Percentiles rank a stretch among this genome's conserved stretches.
Conservation (phyloP, 2,888 invertebrate species). For the Dascillus cervinus region DNA sequence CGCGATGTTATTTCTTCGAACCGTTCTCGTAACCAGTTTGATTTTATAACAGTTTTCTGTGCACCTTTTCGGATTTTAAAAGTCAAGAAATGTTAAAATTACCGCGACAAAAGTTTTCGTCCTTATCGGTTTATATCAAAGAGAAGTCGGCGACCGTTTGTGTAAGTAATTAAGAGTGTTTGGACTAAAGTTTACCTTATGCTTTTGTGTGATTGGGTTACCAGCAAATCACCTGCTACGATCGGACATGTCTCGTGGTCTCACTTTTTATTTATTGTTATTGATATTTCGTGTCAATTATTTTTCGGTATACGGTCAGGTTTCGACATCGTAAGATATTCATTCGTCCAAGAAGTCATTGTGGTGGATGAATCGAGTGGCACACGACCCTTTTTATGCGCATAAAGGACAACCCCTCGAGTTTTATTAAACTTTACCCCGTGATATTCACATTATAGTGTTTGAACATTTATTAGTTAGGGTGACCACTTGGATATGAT, state of each 20-base stretch:
- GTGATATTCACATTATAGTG: slow-evolving; percentile 33
- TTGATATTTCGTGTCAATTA: slow-evolving; percentile 31
- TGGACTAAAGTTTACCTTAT: slow-evolving; percentile 16
- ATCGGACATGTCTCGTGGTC: slow-evolving; percentile 17
- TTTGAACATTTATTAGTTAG: slow-evolving; percentile 40
- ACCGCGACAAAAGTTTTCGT: too few species aligned
- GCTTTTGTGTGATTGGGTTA: slow-evolving; percentile 14
- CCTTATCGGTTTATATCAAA: slow-evolving; percentile 29
- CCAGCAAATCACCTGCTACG: slow-evolving; percentile 13
- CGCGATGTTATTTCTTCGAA: too few species aligned
- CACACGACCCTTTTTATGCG: slow-evolving; percentile 14
- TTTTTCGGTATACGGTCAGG: too few species aligned
- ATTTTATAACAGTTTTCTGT: too few species aligned
- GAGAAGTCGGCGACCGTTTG: slow-evolving; percentile 28
- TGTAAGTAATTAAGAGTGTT: slow-evolving; percentile 30
- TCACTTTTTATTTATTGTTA: slow-evolving; percentile 31
- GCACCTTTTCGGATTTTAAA: too few species aligned
- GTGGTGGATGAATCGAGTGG: slow-evolving; percentile 7
- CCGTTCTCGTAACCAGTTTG: too few species aligned
- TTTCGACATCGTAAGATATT: too few species aligned
- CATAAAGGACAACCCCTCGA: slow-evolving; percentile 12
- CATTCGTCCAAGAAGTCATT: slow-evolving; percentile 17
- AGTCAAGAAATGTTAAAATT: too few species aligned
- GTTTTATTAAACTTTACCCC: slow-evolving; percentile 31
- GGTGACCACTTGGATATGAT: slow-evolving; percentile 40